phyloP scores from a whole-genome alignment of 2,797 vertebrate genomes.

The Melopsittacus undulatus region DNA sequence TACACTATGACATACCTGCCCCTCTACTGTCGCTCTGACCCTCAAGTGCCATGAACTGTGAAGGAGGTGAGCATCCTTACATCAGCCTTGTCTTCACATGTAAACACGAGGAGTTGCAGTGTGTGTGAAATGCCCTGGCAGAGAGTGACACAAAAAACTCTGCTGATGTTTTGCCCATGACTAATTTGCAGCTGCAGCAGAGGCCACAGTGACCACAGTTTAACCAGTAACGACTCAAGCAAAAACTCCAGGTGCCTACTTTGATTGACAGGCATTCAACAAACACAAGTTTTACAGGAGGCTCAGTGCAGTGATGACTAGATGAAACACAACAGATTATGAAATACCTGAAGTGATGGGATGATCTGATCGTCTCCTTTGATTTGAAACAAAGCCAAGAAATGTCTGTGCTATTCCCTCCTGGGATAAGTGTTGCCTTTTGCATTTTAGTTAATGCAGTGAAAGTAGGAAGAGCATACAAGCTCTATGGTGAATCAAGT shows the following conservation, averaged over 20 bases:
- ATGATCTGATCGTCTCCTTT: not conserved
- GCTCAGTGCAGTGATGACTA: not conserved
- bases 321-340: not conserved
- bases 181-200: not conserved
- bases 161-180: not conserved
- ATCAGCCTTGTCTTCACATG: not conserved
- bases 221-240: not conserved
- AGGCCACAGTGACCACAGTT: not conserved
- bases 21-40: not conserved
- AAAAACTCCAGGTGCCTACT: not conserved
- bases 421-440: not conserved
- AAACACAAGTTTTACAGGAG: not conserved
- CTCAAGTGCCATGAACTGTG: not conserved
- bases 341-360: not conserved
- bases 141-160: not conserved
- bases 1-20: not conserved
- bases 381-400: constrained; percentile 5
- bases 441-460: not conserved
- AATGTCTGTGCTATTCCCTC: not conserved
- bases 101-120: not conserved
- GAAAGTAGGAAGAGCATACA: not conserved
- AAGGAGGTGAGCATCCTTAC: not conserved
- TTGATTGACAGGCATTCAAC: not conserved
- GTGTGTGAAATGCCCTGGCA: not conserved
- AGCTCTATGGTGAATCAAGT: not conserved